Conservation (phyloP, 2,113 vertebrate species). For the Chloropsis cyanopogon region DNA sequence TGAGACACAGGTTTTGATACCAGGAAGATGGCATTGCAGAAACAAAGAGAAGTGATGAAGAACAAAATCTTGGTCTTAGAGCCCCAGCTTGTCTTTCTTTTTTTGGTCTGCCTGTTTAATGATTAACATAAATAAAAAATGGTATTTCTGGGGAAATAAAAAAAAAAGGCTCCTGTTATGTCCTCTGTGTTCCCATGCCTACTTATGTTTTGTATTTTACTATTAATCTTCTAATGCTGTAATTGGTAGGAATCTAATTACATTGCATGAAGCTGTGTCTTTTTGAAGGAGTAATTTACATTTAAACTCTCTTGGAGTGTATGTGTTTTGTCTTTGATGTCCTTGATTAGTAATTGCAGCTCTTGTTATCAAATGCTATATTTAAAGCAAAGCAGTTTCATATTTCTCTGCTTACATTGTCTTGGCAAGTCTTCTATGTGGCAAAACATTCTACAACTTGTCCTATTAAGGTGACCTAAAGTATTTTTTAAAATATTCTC, state of each 20-base stretch:
- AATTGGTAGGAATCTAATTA: background rate
- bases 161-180: background rate
- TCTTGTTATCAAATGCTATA: background rate
- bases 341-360: conserved; percentile 5
- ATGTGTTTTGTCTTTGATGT: background rate
- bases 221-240: background rate
- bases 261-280: background rate
- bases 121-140: background rate
- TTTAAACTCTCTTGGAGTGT: background rate
- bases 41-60: background rate
- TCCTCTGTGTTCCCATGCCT: background rate
- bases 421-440: background rate
- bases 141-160: background rate
- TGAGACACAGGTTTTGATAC: background rate
- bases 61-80: background rate
- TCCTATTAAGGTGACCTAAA: background rate
- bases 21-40: background rate
- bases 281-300: background rate
- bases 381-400: background rate
- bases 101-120: background rate
- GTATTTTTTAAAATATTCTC: background rate
- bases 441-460: background rate
- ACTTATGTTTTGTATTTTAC: background rate
- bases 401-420: background rate
- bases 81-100: background rate